phyloP scores from a whole-genome alignment of 1,140 invertebrate species.

The Acromyrmex heyeri region DNA sequence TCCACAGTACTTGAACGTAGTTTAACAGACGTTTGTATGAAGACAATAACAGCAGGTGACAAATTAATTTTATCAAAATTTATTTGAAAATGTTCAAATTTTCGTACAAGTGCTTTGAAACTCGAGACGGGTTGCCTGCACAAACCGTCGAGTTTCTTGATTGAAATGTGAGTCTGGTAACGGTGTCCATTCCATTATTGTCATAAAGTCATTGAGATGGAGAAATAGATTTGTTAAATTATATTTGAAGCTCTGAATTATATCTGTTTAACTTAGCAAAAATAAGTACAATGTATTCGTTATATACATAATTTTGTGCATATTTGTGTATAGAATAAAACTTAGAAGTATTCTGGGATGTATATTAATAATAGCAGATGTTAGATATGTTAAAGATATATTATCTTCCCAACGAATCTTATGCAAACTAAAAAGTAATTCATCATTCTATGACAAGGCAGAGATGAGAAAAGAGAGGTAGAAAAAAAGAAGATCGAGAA shows the following conservation, averaged over 20 bases:
- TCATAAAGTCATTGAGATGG: conserved; percentile 5
- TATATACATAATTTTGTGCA: neutral
- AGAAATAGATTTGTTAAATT: conserved; percentile 17
- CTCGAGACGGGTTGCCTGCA: neutral
- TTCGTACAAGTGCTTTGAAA: neutral
- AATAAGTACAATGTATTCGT: conserved; percentile 1
- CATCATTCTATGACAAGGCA: neutral
- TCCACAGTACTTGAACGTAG: neutral
- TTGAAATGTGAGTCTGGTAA: neutral
- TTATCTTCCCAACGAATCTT: conserved; percentile 13
- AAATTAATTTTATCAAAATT: conserved; percentile 4
- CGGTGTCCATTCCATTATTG: neutral
- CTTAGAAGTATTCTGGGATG: neutral
- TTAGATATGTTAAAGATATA: neutral
- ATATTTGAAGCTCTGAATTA: neutral
- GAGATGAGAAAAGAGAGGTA: neutral
- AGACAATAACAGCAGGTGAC: neutral
- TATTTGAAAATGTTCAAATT: neutral
- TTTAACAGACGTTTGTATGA: conserved; percentile 15
- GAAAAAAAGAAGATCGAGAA: neutral
- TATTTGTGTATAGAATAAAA: too few species aligned
- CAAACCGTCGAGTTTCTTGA: neutral
- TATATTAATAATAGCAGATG: neutral
- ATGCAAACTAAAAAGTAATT: conserved; percentile 14
- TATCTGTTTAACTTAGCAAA: neutral